These are phyloP conservation scores for Ariolimax columbianus DNA, from an alignment of 2,888 invertebrate species.

Conservation along the genomic window DNA sequence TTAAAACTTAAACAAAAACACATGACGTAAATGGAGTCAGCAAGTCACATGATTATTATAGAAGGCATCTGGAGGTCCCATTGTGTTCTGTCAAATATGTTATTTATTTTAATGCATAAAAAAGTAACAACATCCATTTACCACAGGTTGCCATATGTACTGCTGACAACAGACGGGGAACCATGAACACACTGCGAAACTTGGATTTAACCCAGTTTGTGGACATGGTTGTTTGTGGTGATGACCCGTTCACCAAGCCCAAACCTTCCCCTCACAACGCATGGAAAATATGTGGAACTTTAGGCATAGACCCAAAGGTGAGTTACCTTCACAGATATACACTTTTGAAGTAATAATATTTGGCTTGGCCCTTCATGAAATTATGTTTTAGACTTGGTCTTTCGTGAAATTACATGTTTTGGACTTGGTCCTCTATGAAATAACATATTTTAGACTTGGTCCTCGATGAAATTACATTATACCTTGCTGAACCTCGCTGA, in stretches of 20 bases:
- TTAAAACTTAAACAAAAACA: no score
- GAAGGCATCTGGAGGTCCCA: no score
- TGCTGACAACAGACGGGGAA: conserved; percentile 76
- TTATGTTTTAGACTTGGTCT: not conserved
- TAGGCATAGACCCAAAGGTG: conserved; percentile 67
- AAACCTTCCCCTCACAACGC: conserved; percentile 80
- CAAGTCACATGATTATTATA: no score
- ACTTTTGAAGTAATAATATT: not conserved
- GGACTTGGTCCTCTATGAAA: no score
- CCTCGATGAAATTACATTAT: no score
- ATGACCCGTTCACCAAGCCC: conserved; percentile 77
- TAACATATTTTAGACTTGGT: no score
- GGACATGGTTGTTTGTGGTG: conserved; percentile 79
- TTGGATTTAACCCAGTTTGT: conserved; percentile 69
- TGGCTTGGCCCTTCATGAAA: not conserved
- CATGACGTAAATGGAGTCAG: no score
- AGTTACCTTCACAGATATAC: not conserved
- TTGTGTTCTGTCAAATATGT: no score
- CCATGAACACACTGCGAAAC: conserved; percentile 62
- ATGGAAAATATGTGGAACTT: conserved; percentile 70
- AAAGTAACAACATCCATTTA: no score
- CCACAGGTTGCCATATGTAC: conserved; percentile 79
- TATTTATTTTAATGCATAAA: no score
- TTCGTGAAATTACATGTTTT: no score
- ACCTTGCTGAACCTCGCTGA: no score